Conservation (phyloP, 64 coral and sea anemone species). For the Pachyseris speciosa region DNA sequence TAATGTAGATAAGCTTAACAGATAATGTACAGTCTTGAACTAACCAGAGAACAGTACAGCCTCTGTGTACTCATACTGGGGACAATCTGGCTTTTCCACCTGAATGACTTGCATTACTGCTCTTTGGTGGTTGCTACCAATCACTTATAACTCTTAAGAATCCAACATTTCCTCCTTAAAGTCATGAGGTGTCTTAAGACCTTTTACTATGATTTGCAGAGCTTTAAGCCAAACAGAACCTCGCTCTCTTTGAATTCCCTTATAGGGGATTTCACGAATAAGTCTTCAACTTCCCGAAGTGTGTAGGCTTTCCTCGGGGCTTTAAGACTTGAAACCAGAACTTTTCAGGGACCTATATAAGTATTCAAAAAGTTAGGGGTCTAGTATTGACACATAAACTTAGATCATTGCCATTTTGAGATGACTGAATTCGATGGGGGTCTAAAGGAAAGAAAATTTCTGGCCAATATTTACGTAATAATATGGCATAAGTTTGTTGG, state of each 20-base stretch:
- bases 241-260: slow-evolving; percentile 12
- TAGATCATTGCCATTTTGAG: no score
- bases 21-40: background rate
- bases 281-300: background rate
- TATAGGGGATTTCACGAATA: slow-evolving; percentile 20
- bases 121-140: slow-evolving; percentile 25
- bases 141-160: background rate
- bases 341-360: background rate
- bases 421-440: no score
- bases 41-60: slow-evolving; percentile 10
- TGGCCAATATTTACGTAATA: background rate
- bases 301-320: slow-evolving; percentile 11
- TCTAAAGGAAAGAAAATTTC: no score
- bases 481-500: background rate
- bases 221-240: background rate
- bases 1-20: no score
- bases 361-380: no score
- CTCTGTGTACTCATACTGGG: slow-evolving; percentile 4
- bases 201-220: background rate
- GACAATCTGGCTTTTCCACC: background rate
- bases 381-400: no score
- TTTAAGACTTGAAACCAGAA: slow-evolving; percentile 12
- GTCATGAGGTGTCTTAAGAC: background rate
- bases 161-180: slow-evolving; percentile 2
- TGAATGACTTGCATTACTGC: background rate